These are phyloP conservation scores for Phortica okadai DNA, from an alignment of 2,888 invertebrate species.

Conservation along the genomic window DNA sequence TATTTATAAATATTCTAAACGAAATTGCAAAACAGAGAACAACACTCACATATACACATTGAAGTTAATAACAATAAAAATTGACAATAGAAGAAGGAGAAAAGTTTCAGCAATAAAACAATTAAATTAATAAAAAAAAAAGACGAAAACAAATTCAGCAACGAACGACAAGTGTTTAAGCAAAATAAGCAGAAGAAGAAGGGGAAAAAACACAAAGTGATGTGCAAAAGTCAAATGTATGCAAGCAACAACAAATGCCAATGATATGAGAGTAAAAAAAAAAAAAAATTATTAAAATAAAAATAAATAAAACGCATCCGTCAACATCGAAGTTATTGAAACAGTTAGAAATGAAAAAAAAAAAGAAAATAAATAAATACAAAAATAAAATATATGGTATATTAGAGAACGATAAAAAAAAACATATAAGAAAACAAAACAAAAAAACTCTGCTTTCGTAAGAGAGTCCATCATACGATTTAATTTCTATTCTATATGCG, in stretches of 20 bases:
- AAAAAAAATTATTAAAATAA: not conserved
- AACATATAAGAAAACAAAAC: slow-evolving; percentile 30
- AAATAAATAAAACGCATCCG: slow-evolving; percentile 15
- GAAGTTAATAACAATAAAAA: not conserved
- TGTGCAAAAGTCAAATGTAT: too few species aligned
- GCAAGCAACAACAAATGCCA: not conserved
- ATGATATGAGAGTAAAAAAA: not conserved
- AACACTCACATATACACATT: not conserved
- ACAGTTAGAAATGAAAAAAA: not conserved
- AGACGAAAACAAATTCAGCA: not conserved
- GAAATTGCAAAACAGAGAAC: too few species aligned
- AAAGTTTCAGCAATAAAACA: slow-evolving; percentile 13
- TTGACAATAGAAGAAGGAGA: not conserved
- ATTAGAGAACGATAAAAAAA: slow-evolving; percentile 29
- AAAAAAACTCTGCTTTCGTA: slow-evolving; percentile 13
- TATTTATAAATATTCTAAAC: not conserved
- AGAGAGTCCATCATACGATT: slow-evolving; percentile 67
- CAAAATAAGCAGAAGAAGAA: not conserved
- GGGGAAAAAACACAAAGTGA: too few species aligned
- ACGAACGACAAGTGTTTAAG: not conserved
- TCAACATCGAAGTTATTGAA: not conserved
- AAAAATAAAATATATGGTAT: not conserved
- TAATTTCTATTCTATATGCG: slow-evolving; percentile 78
- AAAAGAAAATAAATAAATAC: not conserved
- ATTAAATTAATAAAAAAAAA: not conserved